Evolutionary conservation across 2,797 vertebrate species (phyloP).

Genomic region (Melanotaenia parkinsoni): DNA sequence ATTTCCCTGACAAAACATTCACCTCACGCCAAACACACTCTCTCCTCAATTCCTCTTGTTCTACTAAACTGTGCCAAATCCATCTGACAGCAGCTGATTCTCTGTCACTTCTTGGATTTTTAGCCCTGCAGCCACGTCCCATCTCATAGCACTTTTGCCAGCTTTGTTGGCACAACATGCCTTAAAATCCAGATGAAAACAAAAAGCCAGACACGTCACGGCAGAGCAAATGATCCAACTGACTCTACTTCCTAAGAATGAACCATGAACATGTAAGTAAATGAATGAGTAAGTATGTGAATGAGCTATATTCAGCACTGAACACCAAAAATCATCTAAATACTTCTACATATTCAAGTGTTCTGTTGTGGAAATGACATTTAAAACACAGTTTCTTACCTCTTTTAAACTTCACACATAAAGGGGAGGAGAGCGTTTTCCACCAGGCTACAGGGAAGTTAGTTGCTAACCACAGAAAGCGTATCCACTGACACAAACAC

Average conservation of each 20-base stretch:
- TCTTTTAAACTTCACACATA: slow-evolving; percentile 34
- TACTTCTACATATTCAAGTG: too few relatives aligned
- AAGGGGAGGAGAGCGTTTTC: slow-evolving; percentile 27
- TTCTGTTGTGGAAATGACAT: not conserved
- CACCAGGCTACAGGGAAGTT: not conserved
- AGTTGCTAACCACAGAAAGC: slow-evolving; percentile 11
- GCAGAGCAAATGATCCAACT: slow-evolving; percentile 7
- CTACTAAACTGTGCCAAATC: slow-evolving; percentile 26
- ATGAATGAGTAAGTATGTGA: not conserved
- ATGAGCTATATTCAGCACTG: not conserved
- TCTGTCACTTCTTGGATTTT: slow-evolving; percentile 35
- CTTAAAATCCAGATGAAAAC: slow-evolving; percentile 18
- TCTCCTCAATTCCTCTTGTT: slow-evolving; percentile 12
- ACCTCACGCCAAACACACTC: slow-evolving; percentile 42
- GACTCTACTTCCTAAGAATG: slow-evolving; percentile 1
- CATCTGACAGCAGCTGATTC: slow-evolving; percentile 48
- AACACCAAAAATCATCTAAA: not conserved
- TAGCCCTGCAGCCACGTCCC: slow-evolving; percentile 25
- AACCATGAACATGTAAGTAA: slow-evolving; percentile 5
- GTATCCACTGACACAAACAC: slow-evolving; percentile 11
- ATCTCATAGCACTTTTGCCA: slow-evolving; percentile 17
- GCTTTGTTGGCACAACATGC: slow-evolving; percentile 14
- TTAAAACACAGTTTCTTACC: slow-evolving; percentile 52
- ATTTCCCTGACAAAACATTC: slow-evolving; percentile 56
- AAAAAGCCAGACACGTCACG: not conserved